phyloP scores from a whole-genome alignment of 1,140 invertebrate species.

The Odontomachus brunneus region DNA sequence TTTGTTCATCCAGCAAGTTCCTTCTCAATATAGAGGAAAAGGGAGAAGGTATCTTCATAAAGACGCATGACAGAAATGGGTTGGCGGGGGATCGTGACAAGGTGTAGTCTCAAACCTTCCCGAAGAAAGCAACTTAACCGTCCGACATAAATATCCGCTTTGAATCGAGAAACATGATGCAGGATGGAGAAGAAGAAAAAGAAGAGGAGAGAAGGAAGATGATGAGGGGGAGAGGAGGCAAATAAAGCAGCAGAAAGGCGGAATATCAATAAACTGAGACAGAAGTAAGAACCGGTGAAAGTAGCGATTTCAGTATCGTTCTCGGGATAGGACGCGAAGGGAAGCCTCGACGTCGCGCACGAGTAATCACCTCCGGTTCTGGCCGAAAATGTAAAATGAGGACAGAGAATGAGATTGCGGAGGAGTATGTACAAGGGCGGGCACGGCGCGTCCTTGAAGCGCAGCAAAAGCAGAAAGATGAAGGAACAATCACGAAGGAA shows the following conservation, averaged over 20 bases:
- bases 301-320: constrained; percentile 50
- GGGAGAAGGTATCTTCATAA: not conserved
- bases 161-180: constrained; percentile 22
- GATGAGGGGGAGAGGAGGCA: not conserved
- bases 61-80: not conserved
- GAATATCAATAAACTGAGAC: constrained; percentile 50
- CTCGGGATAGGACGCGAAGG: not conserved
- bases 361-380: constrained; percentile 49
- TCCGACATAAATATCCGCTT: constrained; percentile 36
- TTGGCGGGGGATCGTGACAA: constrained; percentile 4
- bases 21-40: not conserved
- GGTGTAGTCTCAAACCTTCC: not conserved
- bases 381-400: constrained; percentile 50
- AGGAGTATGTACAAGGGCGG: not conserved
- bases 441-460: constrained; percentile 45
- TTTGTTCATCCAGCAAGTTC: not conserved
- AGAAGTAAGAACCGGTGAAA: constrained; percentile 1
- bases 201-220: not conserved
- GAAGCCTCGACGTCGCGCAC: constrained; percentile 25
- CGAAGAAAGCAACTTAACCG: constrained; percentile 30
- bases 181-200: not conserved
- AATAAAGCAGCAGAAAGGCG: not conserved
- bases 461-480: constrained; percentile 56
- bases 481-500: constrained; percentile 56
- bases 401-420: constrained; percentile 4